Percentiles rank a stretch among this genome's conserved stretches.
Evolutionary conservation across 2,113 vertebrate species (phyloP).

Genomic region (Rallus limicola): DNA sequence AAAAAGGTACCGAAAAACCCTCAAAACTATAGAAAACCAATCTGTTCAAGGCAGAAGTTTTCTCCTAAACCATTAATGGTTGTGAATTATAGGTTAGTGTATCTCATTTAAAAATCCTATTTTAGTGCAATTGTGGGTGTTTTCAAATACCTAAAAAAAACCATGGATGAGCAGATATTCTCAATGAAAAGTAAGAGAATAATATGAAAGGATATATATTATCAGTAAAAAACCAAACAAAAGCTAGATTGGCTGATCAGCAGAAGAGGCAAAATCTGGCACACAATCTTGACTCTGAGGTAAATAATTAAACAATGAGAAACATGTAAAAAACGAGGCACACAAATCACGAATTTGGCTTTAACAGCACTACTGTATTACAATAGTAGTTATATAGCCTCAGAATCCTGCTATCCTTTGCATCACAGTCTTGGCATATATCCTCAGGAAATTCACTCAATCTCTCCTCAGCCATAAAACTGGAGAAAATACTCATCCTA

Average conservation of each 20-base stretch:
- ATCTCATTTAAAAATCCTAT: background rate
- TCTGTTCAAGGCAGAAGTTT: background rate
- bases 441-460: background rate
- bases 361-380: background rate
- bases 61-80: background rate
- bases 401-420: background rate
- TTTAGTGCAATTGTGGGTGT: background rate
- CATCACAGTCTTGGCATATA: background rate
- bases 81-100: background rate
- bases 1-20: background rate
- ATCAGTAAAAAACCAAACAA: background rate
- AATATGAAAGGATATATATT: background rate
- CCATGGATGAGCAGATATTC: background rate
- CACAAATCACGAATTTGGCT: background rate
- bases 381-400: rapidly evolving
- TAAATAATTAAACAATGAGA: background rate
- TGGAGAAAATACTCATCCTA: background rate
- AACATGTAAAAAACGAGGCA: rapidly evolving
- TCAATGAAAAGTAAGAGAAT: background rate
- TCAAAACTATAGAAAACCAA: background rate
- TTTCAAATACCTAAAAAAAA: background rate
- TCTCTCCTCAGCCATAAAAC: background rate
- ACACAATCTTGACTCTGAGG: background rate
- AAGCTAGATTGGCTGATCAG: background rate
- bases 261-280: background rate